phyloP scores from a whole-genome alignment of 2,797 vertebrate genomes.

The Chromis chromis region DNA sequence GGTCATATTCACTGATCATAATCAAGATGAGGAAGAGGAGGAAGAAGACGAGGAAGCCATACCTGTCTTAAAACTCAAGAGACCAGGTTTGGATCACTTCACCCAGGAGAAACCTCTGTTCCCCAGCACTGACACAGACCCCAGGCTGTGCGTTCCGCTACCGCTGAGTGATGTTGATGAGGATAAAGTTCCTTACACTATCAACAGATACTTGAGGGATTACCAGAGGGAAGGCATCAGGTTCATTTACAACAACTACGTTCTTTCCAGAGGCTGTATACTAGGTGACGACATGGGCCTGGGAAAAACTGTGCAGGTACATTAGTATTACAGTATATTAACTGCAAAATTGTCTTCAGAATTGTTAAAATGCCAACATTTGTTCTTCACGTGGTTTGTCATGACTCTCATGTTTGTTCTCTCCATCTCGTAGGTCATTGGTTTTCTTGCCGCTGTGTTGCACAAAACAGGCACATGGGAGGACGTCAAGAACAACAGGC shows the following conservation, averaged over 20 bases:
- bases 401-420: neutral
- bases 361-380: constrained; percentile 7
- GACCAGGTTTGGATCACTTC: constrained; percentile 42
- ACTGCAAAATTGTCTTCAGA: neutral
- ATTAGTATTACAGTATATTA: neutral
- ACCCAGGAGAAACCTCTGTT: constrained; percentile 91
- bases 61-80: constrained; percentile 76
- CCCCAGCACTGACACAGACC: constrained; percentile 76
- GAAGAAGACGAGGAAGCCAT: constrained; percentile 75
- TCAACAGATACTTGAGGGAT: constrained; percentile 95
- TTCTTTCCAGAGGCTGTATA: constrained; percentile 89
- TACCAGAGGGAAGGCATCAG: constrained; percentile 93
- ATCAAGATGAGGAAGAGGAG: constrained; percentile 39
- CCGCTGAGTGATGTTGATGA: constrained; percentile 78
- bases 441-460: constrained; percentile 93
- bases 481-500: constrained; percentile 94
- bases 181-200: constrained; percentile 90
- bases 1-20: constrained; percentile 74
- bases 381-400: neutral
- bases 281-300: constrained; percentile 99
- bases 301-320: constrained; percentile 97
- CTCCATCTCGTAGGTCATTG: constrained; percentile 88
- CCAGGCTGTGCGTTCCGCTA: constrained; percentile 78
- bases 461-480: constrained; percentile 93
- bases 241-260: constrained; percentile 90